These are phyloP conservation scores for Malurus splendens DNA, from an alignment of 2,797 vertebrate species.

Conservation along the genomic window DNA sequence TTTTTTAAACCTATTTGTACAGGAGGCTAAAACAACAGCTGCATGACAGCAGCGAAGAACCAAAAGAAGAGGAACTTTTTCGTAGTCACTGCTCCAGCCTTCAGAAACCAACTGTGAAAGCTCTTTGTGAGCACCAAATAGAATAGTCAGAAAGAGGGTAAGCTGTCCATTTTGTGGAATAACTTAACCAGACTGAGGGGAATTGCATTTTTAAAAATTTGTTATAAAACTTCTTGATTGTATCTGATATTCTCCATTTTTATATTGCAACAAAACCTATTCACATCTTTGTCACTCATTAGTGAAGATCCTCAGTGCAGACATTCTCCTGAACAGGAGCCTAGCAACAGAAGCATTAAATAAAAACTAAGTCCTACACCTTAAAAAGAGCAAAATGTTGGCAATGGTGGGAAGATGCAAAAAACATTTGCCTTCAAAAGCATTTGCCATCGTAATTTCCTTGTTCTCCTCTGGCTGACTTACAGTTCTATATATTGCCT, in stretches of 20 bases:
- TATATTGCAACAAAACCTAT: neutral
- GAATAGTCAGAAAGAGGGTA: neutral
- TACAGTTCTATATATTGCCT: neutral
- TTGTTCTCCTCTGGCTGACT: neutral
- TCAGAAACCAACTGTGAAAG: neutral
- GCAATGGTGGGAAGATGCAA: neutral
- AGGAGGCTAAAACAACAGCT: conserved; percentile 58
- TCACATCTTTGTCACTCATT: neutral
- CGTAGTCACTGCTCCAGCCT: neutral
- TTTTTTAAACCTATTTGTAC: conserved; percentile 51
- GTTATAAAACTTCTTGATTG: neutral
- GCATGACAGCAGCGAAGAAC: neutral
- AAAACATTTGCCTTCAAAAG: neutral
- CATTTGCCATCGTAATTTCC: neutral
- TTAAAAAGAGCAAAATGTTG: neutral
- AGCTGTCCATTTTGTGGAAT: neutral
- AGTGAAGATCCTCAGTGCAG: neutral
- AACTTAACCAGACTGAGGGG: neutral
- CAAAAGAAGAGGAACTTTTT: conserved; percentile 8
- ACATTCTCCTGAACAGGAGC: neutral
- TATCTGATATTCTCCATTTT: neutral
- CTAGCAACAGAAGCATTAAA: neutral
- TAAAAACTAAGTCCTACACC: neutral
- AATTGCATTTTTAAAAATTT: neutral
- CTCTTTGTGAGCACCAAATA: neutral